Conservation (phyloP, 2,113 vertebrate genomes). For the Paralichthys olivaceus region DNA sequence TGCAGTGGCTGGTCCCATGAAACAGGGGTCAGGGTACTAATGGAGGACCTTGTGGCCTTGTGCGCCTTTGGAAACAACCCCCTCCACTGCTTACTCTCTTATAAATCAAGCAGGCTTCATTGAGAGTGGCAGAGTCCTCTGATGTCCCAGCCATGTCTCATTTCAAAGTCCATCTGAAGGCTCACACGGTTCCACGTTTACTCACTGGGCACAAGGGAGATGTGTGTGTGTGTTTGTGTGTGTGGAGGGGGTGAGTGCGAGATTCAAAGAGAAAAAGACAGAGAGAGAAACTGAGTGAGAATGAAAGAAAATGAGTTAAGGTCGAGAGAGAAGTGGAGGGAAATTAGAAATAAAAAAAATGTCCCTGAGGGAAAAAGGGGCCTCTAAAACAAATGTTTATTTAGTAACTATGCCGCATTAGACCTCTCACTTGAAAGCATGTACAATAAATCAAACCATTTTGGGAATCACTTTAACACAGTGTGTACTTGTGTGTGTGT, state of each 20-base stretch:
- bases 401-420: conserved; percentile 66
- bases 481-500: neutral
- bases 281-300: conserved; percentile 22
- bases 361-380: conserved; percentile 47
- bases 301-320: conserved; percentile 42
- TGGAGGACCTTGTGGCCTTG: conserved; percentile 84
- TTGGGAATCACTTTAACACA: conserved; percentile 27
- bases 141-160: conserved; percentile 80
- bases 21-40: conserved; percentile 85
- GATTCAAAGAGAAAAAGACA: conserved; percentile 42
- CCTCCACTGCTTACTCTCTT: conserved; percentile 68
- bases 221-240: conserved; percentile 26
- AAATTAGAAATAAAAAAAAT: conserved; percentile 47
- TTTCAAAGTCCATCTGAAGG: conserved; percentile 79
- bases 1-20: conserved; percentile 70
- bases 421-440: conserved; percentile 57
- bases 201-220: conserved; percentile 65
- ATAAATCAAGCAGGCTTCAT: conserved; percentile 84
- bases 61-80: conserved; percentile 79
- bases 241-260: conserved; percentile 10
- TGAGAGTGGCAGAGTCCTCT: conserved; percentile 74
- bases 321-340: conserved; percentile 39
- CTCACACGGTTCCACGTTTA: conserved; percentile 79
- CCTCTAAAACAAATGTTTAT: conserved; percentile 71
- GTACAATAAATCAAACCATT: conserved; percentile 65